Conservation (phyloP, 1,140 invertebrate genomes). For the Ephestia elutella region DNA sequence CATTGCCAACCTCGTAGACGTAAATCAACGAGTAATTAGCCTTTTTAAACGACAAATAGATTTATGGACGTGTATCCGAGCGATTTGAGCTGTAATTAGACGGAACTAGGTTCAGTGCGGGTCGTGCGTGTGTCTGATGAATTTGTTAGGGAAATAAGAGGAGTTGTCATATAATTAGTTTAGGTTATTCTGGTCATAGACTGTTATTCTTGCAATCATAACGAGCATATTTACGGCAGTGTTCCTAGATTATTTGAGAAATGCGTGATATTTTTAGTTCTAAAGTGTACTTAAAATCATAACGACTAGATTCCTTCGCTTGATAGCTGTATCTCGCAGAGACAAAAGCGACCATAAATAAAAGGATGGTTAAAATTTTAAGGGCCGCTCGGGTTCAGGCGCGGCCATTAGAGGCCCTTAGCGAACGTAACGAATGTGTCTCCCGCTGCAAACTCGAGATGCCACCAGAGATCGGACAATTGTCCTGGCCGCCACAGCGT, state of each 20-base stretch:
- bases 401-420: constrained; percentile 63
- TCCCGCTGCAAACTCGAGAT: constrained; percentile 29
- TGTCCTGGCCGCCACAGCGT: constrained; percentile 31
- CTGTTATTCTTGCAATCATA: background rate
- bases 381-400: constrained; percentile 36
- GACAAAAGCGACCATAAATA: constrained; percentile 60
- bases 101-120: background rate
- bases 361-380: constrained; percentile 62
- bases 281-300: constrained; percentile 35
- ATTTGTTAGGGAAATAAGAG: background rate
- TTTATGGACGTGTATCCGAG: constrained; percentile 31
- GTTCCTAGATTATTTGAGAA: background rate
- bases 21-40: constrained; percentile 46
- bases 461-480: constrained; percentile 43
- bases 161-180: background rate
- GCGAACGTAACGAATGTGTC: constrained; percentile 42
- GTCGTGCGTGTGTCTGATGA: background rate
- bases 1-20: constrained; percentile 21
- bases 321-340: constrained; percentile 43
- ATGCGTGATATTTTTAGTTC: background rate
- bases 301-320: constrained; percentile 43
- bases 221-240: background rate
- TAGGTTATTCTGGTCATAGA: background rate
- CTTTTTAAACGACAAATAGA: constrained; percentile 36
- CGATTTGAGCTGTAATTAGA: constrained; percentile 12